These are phyloP conservation scores for Craseonycteris thonglongyai DNA, from an alignment of 2,113 vertebrate species.

Conservation along the genomic window DNA sequence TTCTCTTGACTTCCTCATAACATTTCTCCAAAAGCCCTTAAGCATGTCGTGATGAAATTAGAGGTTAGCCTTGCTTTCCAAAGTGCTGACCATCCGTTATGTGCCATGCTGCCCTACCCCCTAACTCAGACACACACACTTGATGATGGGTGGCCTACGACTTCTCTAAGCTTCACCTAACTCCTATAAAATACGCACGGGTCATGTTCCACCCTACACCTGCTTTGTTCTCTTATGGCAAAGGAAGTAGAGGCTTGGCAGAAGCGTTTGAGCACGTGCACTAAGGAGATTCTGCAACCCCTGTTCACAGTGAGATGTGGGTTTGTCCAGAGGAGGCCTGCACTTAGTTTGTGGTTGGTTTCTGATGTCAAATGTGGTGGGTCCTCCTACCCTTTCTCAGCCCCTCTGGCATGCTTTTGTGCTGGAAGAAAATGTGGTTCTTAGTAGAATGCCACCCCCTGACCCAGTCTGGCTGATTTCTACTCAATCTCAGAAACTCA, in stretches of 20 bases:
- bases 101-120: background rate
- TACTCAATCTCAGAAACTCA: background rate
- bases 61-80: background rate
- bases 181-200: background rate
- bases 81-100: background rate
- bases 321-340: background rate
- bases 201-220: background rate
- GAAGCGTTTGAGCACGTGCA: background rate
- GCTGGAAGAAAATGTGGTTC: background rate
- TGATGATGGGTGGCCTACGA: background rate
- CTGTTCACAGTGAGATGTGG: background rate
- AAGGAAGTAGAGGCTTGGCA: background rate
- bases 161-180: background rate
- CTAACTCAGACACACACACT: no score
- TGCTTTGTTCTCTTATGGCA: background rate
- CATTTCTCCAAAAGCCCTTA: background rate
- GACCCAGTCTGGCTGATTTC: background rate
- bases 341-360: background rate
- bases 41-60: background rate
- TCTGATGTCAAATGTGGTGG: background rate
- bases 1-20: background rate
- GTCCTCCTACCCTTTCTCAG: background rate
- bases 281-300: fast-evolving
- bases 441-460: background rate
- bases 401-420: background rate